Conservation (phyloP, 2,113 vertebrate genomes). For the Entelurus aequoreus region DNA sequence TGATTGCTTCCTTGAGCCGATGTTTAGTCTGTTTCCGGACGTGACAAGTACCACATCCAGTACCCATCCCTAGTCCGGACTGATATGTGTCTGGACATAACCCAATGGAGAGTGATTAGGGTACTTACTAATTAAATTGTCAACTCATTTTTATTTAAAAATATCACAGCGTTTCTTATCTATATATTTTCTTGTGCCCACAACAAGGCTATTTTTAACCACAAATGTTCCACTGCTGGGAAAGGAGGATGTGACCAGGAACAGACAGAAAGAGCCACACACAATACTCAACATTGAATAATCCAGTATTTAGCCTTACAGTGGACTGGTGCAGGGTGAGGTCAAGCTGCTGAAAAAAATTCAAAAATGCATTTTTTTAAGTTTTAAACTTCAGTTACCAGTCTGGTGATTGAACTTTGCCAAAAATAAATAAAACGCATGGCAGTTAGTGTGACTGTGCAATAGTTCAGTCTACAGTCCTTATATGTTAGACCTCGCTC, state of each 20-base stretch:
- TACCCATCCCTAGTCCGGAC: too few species aligned
- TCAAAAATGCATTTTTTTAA: too few species aligned
- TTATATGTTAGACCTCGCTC: too few species aligned
- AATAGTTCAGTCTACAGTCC: too few species aligned
- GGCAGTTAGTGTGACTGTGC: too few species aligned
- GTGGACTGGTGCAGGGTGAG: slow-evolving; percentile 23
- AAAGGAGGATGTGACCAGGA: slow-evolving; percentile 22
- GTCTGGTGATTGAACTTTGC: too few species aligned
- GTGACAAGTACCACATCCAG: too few species aligned
- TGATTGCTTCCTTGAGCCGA: too few species aligned
- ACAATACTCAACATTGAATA: slow-evolving; percentile 49
- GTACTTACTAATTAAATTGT: neutral
- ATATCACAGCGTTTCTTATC: slow-evolving; percentile 17
- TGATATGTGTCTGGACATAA: neutral
- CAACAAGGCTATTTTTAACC: slow-evolving; percentile 51
- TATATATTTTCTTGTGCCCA: slow-evolving; percentile 14
- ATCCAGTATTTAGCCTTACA: slow-evolving; percentile 40
- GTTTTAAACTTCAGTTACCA: too few species aligned
- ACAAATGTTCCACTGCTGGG: slow-evolving; percentile 26
- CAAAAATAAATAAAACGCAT: too few species aligned
- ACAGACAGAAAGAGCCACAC: slow-evolving; percentile 20
- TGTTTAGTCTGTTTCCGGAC: too few species aligned
- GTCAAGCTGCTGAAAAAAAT: neutral
- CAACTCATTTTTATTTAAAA: neutral
- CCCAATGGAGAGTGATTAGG: neutral